These are phyloP conservation scores for Aproaerema taeniolella DNA, from an alignment of 2,888 invertebrate genomes.

Conservation along the genomic window DNA sequence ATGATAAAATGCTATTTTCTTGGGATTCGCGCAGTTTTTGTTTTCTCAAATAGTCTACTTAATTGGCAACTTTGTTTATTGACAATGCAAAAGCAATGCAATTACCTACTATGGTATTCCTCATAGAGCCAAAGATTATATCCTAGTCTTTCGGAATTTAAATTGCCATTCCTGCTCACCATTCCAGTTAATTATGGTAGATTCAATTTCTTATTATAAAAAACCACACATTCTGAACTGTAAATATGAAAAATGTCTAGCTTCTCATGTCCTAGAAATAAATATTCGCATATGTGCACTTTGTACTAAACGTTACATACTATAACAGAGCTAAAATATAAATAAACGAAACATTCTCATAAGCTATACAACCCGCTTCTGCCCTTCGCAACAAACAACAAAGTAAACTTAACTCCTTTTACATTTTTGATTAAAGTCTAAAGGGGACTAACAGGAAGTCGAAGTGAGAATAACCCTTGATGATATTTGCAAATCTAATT, in stretches of 20 bases:
- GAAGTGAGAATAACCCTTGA: not conserved
- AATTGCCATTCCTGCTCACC: too few relatives aligned
- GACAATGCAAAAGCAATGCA: too few relatives aligned
- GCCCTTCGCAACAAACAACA: constrained; percentile 54
- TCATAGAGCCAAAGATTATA: too few relatives aligned
- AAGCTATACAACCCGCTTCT: constrained; percentile 54
- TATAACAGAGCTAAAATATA: constrained; percentile 62
- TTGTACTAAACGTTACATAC: constrained; percentile 46
- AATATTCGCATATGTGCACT: constrained; percentile 31
- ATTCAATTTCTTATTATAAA: too few relatives aligned
- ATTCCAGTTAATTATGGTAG: too few relatives aligned
- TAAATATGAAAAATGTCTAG: constrained; percentile 18
- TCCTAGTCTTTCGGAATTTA: too few relatives aligned
- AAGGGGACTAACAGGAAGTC: not conserved
- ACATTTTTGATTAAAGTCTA: constrained; percentile 29
- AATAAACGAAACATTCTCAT: constrained; percentile 30
- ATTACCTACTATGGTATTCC: too few relatives aligned
- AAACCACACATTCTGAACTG: not conserved
- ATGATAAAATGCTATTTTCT: too few relatives aligned
- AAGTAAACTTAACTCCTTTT: constrained; percentile 24
- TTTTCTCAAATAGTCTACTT: too few relatives aligned
- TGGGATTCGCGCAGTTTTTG: too few relatives aligned
- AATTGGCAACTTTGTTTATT: too few relatives aligned
- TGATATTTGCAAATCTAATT: too few relatives aligned
- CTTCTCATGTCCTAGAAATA: constrained; percentile 3